Percentiles rank a stretch among this genome's conserved stretches.
Evolutionary conservation across 2,113 vertebrate genomes (phyloP).

Genomic region (Gracilinanus agilis): DNA sequence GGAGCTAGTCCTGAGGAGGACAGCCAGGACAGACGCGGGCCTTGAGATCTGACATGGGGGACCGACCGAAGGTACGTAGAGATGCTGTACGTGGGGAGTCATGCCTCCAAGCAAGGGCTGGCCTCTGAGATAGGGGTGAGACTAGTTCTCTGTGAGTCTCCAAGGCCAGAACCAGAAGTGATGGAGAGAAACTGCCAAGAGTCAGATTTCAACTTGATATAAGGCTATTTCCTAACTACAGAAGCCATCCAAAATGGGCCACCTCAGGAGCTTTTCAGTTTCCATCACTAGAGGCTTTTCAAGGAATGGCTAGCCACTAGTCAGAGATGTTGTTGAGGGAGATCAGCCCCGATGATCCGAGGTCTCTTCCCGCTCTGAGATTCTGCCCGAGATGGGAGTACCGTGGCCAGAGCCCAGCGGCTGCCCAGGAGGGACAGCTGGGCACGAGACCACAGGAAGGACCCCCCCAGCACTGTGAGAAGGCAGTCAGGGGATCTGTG

Average conservation of each 20-base stretch:
- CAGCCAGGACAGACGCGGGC: not conserved
- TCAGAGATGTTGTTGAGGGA: not conserved
- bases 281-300: not conserved
- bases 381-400: not conserved
- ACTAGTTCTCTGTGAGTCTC: not conserved
- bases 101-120: not conserved
- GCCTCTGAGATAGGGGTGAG: not conserved
- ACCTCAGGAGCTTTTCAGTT: not conserved
- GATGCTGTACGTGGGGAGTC: not conserved
- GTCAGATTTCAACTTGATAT: not conserved
- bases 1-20: constrained; percentile 38
- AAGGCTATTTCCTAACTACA: not conserved
- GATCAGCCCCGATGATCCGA: not conserved
- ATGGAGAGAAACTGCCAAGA: accelerated
- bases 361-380: not conserved
- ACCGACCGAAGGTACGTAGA: not conserved
- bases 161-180: not conserved
- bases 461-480: not conserved
- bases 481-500: constrained; percentile 87
- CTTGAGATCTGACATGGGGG: not conserved
- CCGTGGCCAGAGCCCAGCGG: not conserved
- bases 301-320: not conserved
- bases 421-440: not conserved
- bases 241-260: not conserved
- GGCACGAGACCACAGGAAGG: not conserved